These are phyloP conservation scores for Melanotaenia maccullochi DNA, from an alignment of 2,797 vertebrate genomes.

Conservation along the genomic window DNA sequence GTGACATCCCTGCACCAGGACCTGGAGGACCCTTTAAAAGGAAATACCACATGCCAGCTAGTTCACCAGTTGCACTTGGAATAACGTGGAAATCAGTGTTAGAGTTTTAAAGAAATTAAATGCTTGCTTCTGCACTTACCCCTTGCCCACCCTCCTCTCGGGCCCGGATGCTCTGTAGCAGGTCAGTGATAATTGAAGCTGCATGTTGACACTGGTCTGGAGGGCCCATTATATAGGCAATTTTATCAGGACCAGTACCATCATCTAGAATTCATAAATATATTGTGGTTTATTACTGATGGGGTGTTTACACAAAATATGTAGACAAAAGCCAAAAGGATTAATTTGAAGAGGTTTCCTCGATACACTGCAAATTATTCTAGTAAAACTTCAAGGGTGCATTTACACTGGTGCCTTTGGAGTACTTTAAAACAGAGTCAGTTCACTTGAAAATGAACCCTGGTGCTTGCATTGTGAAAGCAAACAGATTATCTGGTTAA, in stretches of 20 bases:
- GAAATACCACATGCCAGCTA: background rate
- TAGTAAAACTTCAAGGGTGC: background rate
- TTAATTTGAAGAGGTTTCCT: background rate
- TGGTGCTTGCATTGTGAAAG: background rate
- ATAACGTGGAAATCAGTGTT: background rate
- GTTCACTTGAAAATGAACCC: too few relatives aligned
- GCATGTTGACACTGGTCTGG: constrained; percentile 95
- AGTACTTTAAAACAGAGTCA: too few relatives aligned
- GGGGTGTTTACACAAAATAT: background rate
- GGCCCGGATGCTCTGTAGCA: constrained; percentile 93
- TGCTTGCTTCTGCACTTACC: constrained; percentile 46
- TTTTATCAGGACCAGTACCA: constrained; percentile 91
- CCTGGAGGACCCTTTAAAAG: constrained; percentile 86
- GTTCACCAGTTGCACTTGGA: background rate
- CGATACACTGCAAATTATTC: background rate
- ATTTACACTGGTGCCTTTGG: too few relatives aligned
- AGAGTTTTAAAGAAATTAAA: background rate
- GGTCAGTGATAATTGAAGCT: constrained; percentile 92
- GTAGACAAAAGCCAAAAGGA: background rate
- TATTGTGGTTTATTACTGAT: background rate
- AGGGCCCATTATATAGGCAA: constrained; percentile 94
- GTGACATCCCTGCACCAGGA: constrained; percentile 88
- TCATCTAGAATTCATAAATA: constrained; percentile 84
- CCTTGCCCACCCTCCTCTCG: constrained; percentile 84
- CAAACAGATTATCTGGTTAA: background rate